Evolutionary conservation across 2,888 invertebrate genomes (phyloP).

Genomic region (Apamea crenata): DNA sequence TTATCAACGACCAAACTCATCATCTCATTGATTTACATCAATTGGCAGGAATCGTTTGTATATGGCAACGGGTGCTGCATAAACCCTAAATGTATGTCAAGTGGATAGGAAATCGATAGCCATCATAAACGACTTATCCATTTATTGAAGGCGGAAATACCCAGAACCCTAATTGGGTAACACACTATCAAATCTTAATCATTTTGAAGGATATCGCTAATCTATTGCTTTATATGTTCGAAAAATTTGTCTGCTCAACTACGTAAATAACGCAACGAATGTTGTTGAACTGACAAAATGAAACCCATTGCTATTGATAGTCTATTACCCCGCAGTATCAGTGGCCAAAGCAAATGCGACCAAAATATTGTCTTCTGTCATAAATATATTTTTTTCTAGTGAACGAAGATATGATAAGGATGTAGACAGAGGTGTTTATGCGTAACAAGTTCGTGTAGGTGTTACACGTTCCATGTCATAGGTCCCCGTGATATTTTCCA

Average conservation of each 20-base stretch:
- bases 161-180: too few species aligned
- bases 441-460: neutral
- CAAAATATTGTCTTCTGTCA: constrained; percentile 9
- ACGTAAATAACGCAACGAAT: too few species aligned
- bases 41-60: neutral
- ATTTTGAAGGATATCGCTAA: too few species aligned
- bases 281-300: too few species aligned
- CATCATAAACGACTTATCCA: constrained; percentile 3
- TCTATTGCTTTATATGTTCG: too few species aligned
- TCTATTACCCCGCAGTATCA: neutral
- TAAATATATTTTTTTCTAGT: constrained; percentile 22
- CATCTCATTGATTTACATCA: neutral
- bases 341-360: constrained; percentile 16
- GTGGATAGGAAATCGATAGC: constrained; percentile 37
- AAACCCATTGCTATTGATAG: too few species aligned
- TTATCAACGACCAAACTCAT: neutral
- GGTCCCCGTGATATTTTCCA: constrained; percentile 22
- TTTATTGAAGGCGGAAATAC: constrained; percentile 16
- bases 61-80: neutral
- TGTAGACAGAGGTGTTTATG: constrained; percentile 17
- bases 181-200: too few species aligned
- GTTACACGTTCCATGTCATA: constrained; percentile 28
- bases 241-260: too few species aligned
- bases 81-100: constrained; percentile 40
- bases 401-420: constrained; percentile 35